Evolutionary conservation across 2,888 invertebrate genomes (phyloP).

Genomic region (Plebejus anna): DNA sequence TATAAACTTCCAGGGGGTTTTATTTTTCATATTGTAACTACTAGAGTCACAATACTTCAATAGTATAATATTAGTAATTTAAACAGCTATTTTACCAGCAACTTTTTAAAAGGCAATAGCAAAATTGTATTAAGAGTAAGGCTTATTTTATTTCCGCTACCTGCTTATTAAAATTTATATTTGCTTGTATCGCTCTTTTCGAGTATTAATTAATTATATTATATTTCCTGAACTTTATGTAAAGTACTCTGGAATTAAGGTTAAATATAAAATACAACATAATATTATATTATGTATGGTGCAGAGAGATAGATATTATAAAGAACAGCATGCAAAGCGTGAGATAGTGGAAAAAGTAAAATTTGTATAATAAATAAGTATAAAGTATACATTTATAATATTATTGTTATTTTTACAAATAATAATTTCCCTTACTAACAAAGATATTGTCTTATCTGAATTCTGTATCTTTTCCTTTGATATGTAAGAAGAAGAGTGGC

Average conservation of each 20-base stretch:
- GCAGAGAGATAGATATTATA: conserved; percentile 12
- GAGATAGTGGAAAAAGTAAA: neutral
- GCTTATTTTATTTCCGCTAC: neutral
- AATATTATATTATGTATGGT: neutral
- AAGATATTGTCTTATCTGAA: no score
- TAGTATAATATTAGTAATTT: neutral
- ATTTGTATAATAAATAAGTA: neutral
- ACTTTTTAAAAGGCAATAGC: no score
- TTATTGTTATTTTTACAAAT: neutral
- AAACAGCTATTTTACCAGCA: neutral
- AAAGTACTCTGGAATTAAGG: no score
- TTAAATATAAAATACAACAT: neutral
- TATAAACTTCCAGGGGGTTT: neutral
- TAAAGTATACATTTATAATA: neutral
- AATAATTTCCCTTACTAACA: no score
- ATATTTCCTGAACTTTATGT: no score
- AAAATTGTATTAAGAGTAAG: neutral
- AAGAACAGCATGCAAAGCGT: conserved; percentile 4
- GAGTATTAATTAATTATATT: no score
- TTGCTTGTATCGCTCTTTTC: no score
- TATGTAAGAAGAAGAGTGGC: no score
- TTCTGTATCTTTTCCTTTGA: no score
- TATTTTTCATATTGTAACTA: neutral
- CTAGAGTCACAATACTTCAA: neutral
- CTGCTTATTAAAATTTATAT: no score